Conservation (phyloP, 2,797 vertebrate genomes). For the Neosilurus hyrtlii region DNA sequence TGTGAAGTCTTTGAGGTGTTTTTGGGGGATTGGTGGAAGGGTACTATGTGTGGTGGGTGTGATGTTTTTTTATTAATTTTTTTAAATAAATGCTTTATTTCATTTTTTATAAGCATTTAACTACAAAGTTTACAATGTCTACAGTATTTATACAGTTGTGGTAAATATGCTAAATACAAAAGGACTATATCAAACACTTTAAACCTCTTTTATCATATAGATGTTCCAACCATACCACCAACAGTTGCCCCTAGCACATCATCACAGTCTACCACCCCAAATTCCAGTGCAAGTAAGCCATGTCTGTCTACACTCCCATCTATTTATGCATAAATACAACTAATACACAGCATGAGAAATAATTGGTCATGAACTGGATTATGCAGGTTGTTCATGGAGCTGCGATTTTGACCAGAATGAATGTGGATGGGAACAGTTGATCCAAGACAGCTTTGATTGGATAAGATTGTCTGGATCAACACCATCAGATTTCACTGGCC, state of each 20-base stretch:
- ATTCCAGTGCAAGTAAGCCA: slow-evolving; percentile 59
- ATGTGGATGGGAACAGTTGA: slow-evolving; percentile 76
- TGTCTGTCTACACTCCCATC: neutral
- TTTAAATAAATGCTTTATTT: neutral
- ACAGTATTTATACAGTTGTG: neutral
- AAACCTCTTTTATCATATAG: slow-evolving; percentile 52
- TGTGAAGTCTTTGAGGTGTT: slow-evolving; percentile 72
- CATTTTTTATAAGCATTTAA: neutral
- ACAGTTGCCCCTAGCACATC: slow-evolving; percentile 47
- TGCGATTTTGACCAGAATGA: slow-evolving; percentile 75
- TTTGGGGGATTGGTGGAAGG: slow-evolving; percentile 71
- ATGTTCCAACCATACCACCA: slow-evolving; percentile 45
- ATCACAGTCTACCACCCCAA: slow-evolving; percentile 33
- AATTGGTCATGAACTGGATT: neutral
- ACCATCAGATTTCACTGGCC: slow-evolving; percentile 71
- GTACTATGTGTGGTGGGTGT: slow-evolving; percentile 75
- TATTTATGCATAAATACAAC: neutral
- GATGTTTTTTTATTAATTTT: neutral
- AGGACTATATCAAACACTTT: too few relatives aligned
- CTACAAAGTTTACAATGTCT: neutral
- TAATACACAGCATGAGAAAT: neutral
- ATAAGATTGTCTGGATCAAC: slow-evolving; percentile 72
- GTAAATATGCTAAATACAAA: neutral
- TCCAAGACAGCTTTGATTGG: slow-evolving; percentile 76
- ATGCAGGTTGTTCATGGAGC: slow-evolving; percentile 68